Evolutionary conservation across 2,113 vertebrate species (phyloP).

Genomic region (Semicossyphus pulcher): DNA sequence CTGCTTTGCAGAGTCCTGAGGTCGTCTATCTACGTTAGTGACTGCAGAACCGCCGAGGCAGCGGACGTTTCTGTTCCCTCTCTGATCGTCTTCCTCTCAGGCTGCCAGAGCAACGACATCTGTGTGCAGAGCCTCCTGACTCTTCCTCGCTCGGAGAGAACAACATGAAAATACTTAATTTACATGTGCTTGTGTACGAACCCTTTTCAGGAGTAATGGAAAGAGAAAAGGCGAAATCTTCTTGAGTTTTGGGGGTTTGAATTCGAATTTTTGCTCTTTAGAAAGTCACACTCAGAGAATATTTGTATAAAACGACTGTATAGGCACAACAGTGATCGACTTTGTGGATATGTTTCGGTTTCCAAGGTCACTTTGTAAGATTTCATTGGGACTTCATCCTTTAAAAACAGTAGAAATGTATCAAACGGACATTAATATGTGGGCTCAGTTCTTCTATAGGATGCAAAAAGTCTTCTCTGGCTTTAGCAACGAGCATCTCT

Average conservation of each 20-base stretch:
- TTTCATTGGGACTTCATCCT: background rate
- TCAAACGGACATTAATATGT: background rate
- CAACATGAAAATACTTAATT: slow-evolving; percentile 33
- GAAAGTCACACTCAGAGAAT: background rate
- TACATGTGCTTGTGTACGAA: slow-evolving; percentile 48
- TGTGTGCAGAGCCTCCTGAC: background rate
- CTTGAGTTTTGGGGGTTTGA: background rate
- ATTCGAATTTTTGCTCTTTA: slow-evolving; percentile 11
- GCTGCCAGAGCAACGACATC: background rate
- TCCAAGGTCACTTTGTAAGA: background rate
- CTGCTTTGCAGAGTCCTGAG: slow-evolving; percentile 47
- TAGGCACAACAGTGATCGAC: background rate
- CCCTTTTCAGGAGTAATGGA: background rate
- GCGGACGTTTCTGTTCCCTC: background rate
- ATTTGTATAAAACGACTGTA: background rate
- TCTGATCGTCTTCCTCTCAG: background rate
- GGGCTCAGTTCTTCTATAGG: background rate
- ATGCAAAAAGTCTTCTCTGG: background rate
- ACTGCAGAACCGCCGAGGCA: background rate
- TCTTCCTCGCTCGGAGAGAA: background rate
- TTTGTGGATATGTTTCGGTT: background rate
- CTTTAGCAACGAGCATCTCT: background rate
- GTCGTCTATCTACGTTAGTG: slow-evolving; percentile 41
- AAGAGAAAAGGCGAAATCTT: background rate
- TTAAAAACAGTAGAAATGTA: background rate